A percentile compares a stretch with the other conserved stretches of the same genome.
Evolutionary conservation across 2,113 vertebrate species (phyloP).

Genomic region (Phalacrocorax brasilianus): DNA sequence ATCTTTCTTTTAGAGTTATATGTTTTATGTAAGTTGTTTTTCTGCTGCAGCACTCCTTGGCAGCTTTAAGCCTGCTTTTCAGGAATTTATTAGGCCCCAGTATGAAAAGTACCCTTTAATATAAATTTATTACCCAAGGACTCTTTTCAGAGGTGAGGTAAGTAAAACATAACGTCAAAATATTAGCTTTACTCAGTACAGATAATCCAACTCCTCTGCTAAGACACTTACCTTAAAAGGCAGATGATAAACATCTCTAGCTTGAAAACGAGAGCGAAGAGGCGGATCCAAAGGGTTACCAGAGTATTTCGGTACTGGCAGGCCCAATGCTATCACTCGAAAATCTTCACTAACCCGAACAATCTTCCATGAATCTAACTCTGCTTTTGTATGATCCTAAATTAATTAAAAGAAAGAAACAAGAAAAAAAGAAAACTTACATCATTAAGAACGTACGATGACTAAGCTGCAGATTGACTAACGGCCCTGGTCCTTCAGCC

Average conservation of each 20-base stretch:
- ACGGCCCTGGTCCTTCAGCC: not conserved
- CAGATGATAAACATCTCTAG: conserved; percentile 92
- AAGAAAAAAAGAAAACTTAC: not conserved
- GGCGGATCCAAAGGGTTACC: conserved; percentile 96
- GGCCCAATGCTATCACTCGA: conserved; percentile 93
- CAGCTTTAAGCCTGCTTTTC: not conserved
- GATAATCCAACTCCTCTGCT: not conserved
- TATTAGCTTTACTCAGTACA: not conserved
- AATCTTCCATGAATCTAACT: conserved; percentile 92
- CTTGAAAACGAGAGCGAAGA: conserved; percentile 96
- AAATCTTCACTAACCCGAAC: conserved; percentile 97
- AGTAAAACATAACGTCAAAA: not conserved
- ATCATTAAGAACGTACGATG: not conserved
- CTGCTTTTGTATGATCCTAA: conserved; percentile 90
- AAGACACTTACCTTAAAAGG: conserved; percentile 87
- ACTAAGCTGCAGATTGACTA: not conserved
- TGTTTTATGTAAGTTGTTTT: not conserved
- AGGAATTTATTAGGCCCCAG: not conserved
- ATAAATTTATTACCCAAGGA: not conserved
- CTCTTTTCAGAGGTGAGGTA: not conserved
- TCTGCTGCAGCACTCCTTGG: not conserved
- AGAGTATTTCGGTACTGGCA: conserved; percentile 92
- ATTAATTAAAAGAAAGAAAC: not conserved
- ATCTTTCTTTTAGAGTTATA: not conserved
- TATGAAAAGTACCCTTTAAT: not conserved